These are phyloP conservation scores for Temnothorax longispinosus DNA, from an alignment of 1,140 invertebrate species.

Conservation along the genomic window DNA sequence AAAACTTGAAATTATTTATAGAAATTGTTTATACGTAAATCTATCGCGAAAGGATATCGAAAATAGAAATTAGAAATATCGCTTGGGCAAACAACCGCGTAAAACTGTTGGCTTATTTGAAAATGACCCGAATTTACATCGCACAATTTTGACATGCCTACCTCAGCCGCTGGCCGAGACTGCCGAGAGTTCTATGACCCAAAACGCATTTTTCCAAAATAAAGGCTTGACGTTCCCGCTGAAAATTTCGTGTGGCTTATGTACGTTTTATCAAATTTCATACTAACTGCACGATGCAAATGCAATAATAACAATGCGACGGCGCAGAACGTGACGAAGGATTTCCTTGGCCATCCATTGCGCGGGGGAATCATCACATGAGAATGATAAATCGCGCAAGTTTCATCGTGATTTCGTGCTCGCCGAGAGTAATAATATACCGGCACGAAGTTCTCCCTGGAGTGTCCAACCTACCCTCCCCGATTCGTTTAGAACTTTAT, in stretches of 20 bases:
- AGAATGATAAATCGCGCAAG: slow-evolving; percentile 65
- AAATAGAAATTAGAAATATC: not conserved
- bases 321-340: not conserved
- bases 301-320: slow-evolving; percentile 5
- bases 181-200: not conserved
- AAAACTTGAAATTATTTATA: no score
- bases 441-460: slow-evolving; percentile 66
- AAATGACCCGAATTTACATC: slow-evolving; percentile 33
- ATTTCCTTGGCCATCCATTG: not conserved
- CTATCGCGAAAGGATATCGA: not conserved
- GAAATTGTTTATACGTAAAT: not conserved
- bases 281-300: not conserved
- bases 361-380: slow-evolving; percentile 5
- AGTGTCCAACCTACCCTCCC: slow-evolving; percentile 64
- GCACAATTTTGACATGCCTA: not conserved
- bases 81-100: not conserved
- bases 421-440: slow-evolving; percentile 73
- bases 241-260: not conserved
- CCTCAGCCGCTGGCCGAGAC: not conserved
- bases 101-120: slow-evolving; percentile 29
- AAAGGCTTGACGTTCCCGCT: no score
- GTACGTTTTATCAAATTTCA: not conserved
- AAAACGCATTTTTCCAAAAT: not conserved
- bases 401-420: slow-evolving; percentile 74
- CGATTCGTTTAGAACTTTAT: slow-evolving; percentile 65